Base-by-base conservation (phyloP, 2,113 vertebrate species). In the Halichoerus grypus region DNA sequence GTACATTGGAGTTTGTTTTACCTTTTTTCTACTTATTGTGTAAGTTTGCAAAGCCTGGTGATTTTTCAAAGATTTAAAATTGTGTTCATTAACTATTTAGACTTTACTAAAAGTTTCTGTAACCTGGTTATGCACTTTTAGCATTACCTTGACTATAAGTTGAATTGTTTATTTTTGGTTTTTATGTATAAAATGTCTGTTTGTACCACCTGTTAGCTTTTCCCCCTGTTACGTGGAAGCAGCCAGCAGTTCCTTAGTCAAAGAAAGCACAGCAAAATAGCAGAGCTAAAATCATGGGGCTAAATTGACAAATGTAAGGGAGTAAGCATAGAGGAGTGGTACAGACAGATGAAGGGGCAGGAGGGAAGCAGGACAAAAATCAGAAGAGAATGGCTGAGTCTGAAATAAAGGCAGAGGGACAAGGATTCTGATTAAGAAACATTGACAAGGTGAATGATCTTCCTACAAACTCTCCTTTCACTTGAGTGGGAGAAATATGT, bases 401-500 rank as follows among this genome's bases (percentile, higher is more conserved):
- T 98, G 98, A 99, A 98, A 98, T 98, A 81, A 97, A 97, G 85
- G 85, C 94, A 98, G 91, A 99, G 98, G 98, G 98, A 98, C 98
- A 97, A 84, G 99, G 99, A 99, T 99, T 98, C 98, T 97, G 98
- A 99, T 99, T 98, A 99, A 98, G 98, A 98, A 97, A 94, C 98
- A 98, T 96, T 98, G 98, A 98, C 98, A 96, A 97, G 96, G 98
- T 99, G 98, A 99, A 99, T 98, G 97, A 97, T 97, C 93, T 89
- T 87, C 95, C 93, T 97, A 95, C 92, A 82, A 95, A 87, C 88
- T 39, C 0, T 97, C 74, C 80, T 97, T 97, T 97, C 76, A 51
- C 96, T 98, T 98, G 98, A 98, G 98, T 98, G 94, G 97, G 98
- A 98, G 98, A 98, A 99, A 98, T 98, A 98, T 98, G 97, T 98